Evolutionary conservation across 2,797 vertebrate genomes (phyloP).

Genomic region (Staurois parvus): DNA sequence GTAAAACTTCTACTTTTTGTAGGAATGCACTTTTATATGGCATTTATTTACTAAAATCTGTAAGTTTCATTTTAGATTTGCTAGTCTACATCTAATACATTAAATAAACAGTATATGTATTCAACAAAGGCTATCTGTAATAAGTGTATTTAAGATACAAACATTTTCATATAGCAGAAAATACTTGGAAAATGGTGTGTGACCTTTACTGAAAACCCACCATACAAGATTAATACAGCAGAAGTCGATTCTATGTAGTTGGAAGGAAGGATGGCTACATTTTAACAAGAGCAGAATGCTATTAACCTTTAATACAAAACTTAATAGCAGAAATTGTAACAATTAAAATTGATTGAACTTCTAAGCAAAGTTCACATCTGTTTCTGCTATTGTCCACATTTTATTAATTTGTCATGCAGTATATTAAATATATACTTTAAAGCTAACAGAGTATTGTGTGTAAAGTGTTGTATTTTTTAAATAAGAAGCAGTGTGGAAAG

Average conservation of each 20-base stretch:
- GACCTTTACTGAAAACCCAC: conserved; percentile 25
- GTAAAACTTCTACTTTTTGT: too few relatives aligned
- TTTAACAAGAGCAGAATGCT: conserved; percentile 10
- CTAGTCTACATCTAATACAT: not conserved
- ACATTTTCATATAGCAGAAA: not conserved
- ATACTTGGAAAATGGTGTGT: conserved; percentile 4
- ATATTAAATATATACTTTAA: conserved; percentile 18
- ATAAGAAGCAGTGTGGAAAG: too few relatives aligned
- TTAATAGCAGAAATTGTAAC: conserved; percentile 27
- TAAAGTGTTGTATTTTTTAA: too few relatives aligned
- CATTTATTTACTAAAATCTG: too few relatives aligned
- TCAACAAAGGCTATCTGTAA: not conserved
- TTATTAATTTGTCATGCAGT: not conserved
- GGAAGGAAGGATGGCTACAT: not conserved
- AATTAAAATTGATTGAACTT: conserved; percentile 2
- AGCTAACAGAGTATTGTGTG: not conserved
- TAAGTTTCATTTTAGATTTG: too few relatives aligned
- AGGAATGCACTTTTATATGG: too few relatives aligned
- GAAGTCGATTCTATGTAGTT: conserved; percentile 17
- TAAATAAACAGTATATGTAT: not conserved
- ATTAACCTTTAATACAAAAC: conserved; percentile 29
- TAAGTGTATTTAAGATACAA: not conserved
- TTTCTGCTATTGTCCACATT: conserved; percentile 37
- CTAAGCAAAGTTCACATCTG: conserved; percentile 31
- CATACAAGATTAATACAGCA: conserved; percentile 18